phyloP scores from a whole-genome alignment of 2,113 vertebrate genomes.

The Pseudorhombus dupliciocellatus region DNA sequence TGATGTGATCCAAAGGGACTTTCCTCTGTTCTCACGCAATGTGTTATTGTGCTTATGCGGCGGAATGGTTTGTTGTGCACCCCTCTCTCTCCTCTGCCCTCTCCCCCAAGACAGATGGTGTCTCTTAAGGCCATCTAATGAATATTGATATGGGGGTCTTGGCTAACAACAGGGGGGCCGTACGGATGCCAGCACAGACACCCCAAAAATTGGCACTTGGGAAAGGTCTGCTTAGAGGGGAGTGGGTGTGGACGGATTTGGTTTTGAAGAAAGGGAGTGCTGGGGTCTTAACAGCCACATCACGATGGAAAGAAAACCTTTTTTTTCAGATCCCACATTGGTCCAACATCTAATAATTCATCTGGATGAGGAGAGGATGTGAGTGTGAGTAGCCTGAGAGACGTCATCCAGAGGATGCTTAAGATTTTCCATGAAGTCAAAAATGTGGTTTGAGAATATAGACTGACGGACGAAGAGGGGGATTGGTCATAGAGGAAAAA shows the following conservation, averaged over 20 bases:
- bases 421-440: background rate
- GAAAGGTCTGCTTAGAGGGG: constrained; percentile 43
- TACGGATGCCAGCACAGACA: constrained; percentile 19
- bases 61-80: constrained; percentile 52
- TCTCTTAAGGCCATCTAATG: constrained; percentile 75
- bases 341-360: constrained; percentile 13
- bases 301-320: background rate
- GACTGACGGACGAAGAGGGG: background rate
- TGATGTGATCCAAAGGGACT: constrained; percentile 10
- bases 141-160: constrained; percentile 79
- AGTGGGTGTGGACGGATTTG: constrained; percentile 35
- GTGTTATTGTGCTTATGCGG: constrained; percentile 27
- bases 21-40: background rate
- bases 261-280: constrained; percentile 8
- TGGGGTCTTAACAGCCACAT: constrained; percentile 1
- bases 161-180: constrained; percentile 63
- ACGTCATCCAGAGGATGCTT: constrained; percentile 1
- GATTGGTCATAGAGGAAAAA: background rate
- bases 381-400: background rate
- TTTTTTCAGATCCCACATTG: constrained; percentile 15
- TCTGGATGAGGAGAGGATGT: constrained; percentile 29
- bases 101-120: constrained; percentile 77
- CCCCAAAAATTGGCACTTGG: constrained; percentile 40
- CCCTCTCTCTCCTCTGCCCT: constrained; percentile 22
- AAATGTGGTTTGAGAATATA: background rate